Conservation (phyloP, 2,797 vertebrate species). For the Epinephelus awoara region DNA sequence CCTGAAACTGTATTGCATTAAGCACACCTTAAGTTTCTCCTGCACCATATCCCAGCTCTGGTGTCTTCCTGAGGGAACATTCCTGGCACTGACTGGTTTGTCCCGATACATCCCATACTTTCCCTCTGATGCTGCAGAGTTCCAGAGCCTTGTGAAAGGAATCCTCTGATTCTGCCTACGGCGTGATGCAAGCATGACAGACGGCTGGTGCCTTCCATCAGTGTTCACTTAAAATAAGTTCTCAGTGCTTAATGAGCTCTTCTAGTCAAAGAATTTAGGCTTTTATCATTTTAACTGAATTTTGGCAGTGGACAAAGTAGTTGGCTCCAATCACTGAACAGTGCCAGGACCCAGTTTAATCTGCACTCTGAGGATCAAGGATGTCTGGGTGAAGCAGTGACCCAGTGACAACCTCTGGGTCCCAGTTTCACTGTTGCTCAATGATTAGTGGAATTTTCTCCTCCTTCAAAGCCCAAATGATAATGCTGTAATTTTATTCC, state of each 20-base stretch:
- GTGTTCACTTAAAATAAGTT: neutral
- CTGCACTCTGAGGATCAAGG: slow-evolving; percentile 5
- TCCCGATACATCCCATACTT: neutral
- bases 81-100: neutral
- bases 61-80: neutral
- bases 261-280: neutral
- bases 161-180: neutral
- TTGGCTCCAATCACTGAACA: neutral
- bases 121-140: neutral
- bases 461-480: slow-evolving; percentile 3
- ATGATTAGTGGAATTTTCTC: neutral
- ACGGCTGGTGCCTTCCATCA: neutral
- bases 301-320: neutral
- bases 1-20: neutral
- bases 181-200: neutral
- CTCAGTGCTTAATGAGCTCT: neutral
- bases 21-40: neutral
- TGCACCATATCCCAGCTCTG: neutral
- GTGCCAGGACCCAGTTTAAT: slow-evolving; percentile 10
- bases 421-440: neutral
- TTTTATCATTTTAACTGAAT: neutral
- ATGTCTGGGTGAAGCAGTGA: neutral
- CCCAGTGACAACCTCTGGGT: neutral
- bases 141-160: neutral
- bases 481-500: neutral